A percentile compares a stretch with the other conserved stretches of the same genome.
These are phyloP conservation scores for Xenopus petersii DNA, from an alignment of 2,797 vertebrate species.

Conservation along the genomic window DNA sequence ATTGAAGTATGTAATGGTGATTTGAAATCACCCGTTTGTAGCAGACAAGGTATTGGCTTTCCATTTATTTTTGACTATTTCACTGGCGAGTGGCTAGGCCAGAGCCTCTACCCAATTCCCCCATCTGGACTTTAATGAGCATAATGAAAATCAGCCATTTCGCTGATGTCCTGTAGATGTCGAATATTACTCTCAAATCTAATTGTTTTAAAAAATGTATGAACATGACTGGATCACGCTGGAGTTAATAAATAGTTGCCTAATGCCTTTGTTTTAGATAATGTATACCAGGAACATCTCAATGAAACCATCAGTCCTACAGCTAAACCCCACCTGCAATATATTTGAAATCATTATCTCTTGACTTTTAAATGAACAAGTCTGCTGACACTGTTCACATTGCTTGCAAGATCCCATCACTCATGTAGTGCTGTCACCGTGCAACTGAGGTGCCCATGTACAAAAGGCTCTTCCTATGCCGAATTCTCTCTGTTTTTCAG, in stretches of 20 bases:
- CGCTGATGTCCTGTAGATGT: too few relatives aligned
- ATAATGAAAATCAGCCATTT: too few relatives aligned
- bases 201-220: too few relatives aligned
- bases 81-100: too few relatives aligned
- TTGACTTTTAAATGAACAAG: slow-evolving; percentile 40
- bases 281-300: slow-evolving; percentile 2
- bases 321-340: slow-evolving; percentile 25
- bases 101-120: too few relatives aligned
- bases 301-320: slow-evolving; percentile 12
- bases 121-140: too few relatives aligned
- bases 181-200: too few relatives aligned
- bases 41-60: too few relatives aligned
- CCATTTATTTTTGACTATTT: too few relatives aligned
- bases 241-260: slow-evolving; percentile 31
- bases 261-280: slow-evolving; percentile 39
- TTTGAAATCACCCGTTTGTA: too few relatives aligned
- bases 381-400: slow-evolving; percentile 32
- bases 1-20: too few relatives aligned
- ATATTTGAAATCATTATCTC: slow-evolving; percentile 38
- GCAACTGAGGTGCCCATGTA: slow-evolving; percentile 23
- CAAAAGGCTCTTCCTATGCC: slow-evolving; percentile 6
- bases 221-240: too few relatives aligned
- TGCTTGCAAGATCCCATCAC: slow-evolving; percentile 33
- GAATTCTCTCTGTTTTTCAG: slow-evolving; percentile 8
- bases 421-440: slow-evolving; percentile 34